A percentile compares a stretch with the other conserved stretches of the same genome.
phyloP scores from a whole-genome alignment of 2,797 vertebrate genomes.

The Tenualosa ilisha region DNA sequence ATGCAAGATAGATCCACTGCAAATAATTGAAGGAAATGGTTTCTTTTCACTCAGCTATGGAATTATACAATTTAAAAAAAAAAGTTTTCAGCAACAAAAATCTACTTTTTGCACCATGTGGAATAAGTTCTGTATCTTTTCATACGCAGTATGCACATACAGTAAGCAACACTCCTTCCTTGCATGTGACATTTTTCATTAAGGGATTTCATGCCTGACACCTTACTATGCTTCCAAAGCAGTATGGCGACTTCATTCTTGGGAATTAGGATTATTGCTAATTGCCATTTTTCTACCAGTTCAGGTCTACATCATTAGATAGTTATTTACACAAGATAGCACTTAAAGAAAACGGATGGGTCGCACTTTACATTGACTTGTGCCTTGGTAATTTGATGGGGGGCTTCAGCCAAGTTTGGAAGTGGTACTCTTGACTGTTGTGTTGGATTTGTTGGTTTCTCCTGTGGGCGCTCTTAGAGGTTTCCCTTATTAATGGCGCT shows the following conservation, averaged over 20 bases:
- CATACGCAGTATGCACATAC: not conserved
- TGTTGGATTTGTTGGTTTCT: not conserved
- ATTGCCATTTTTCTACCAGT: not conserved
- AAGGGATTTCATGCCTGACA: not conserved
- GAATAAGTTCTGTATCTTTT: not conserved
- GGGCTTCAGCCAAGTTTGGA: not conserved
- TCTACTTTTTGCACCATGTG: not conserved
- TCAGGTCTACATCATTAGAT: not conserved
- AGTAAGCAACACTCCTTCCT: not conserved
- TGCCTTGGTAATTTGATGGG: not conserved
- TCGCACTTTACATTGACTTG: constrained; percentile 13
- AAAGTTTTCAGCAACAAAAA: not conserved
- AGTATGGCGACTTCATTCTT: not conserved
- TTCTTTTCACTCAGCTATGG: not conserved
- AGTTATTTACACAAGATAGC: not conserved
- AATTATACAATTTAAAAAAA: not conserved
- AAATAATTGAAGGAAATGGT: not conserved
- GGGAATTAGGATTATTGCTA: not conserved
- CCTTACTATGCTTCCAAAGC: not conserved
- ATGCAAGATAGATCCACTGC: not conserved
- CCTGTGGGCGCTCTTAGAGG: not conserved
- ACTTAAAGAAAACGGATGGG: not conserved
- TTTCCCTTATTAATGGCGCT: not conserved
- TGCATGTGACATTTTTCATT: not conserved
- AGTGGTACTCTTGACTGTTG: constrained; percentile 11